A percentile compares a stretch with the other conserved stretches of the same genome.
These are phyloP conservation scores for Gavialis gangeticus DNA, from an alignment of 2,113 vertebrate genomes.

Conservation along the genomic window DNA sequence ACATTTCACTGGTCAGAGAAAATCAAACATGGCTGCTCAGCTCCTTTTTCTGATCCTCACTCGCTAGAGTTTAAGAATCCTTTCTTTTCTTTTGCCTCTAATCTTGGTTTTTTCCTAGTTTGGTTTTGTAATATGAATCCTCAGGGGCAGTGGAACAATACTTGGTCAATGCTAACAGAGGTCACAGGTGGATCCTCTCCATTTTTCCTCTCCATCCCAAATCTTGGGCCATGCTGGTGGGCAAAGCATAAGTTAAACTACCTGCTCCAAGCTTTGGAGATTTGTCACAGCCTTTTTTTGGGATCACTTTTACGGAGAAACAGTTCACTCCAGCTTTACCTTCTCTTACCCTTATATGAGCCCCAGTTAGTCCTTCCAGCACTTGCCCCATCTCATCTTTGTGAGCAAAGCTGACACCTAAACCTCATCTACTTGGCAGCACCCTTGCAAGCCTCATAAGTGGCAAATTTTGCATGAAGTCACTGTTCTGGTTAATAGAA, in stretches of 20 bases:
- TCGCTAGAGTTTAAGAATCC: not conserved
- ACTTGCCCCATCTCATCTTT: not conserved
- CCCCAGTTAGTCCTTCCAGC: not conserved
- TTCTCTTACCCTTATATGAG: not conserved
- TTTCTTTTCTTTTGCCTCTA: not conserved
- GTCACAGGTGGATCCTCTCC: not conserved
- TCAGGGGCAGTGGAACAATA: not conserved
- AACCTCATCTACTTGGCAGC: not conserved
- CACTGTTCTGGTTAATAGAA: too few relatives aligned
- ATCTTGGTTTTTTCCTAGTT: not conserved
- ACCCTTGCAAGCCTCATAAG: not conserved
- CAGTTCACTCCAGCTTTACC: not conserved
- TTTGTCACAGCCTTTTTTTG: not conserved
- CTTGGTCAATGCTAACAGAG: fast-evolving
- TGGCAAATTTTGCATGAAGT: too few relatives aligned
- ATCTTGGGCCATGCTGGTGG: not conserved
- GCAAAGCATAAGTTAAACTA: not conserved
- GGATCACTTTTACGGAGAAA: not conserved
- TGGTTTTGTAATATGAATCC: not conserved
- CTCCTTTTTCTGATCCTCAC: not conserved
- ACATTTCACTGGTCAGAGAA: not conserved
- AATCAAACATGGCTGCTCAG: not conserved
- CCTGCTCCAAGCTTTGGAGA: not conserved
- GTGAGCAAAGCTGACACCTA: not conserved
- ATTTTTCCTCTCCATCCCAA: not conserved